Conservation (phyloP, 2,797 vertebrate species). For the Cuniculus paca region DNA sequence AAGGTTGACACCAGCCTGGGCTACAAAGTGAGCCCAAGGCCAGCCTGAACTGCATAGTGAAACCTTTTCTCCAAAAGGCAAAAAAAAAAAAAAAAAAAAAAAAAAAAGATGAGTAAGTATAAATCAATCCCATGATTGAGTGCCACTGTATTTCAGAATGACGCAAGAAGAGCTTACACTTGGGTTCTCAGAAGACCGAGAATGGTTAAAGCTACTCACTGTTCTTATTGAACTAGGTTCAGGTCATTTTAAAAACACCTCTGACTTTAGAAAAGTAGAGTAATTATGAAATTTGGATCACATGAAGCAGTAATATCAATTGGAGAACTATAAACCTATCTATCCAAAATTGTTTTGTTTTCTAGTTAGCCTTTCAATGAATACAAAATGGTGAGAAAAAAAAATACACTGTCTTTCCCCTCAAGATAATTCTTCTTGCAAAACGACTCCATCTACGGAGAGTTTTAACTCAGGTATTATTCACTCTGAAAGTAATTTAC, state of each 20-base stretch:
- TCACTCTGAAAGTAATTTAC: constrained; percentile 48
- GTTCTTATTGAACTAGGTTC: constrained; percentile 59
- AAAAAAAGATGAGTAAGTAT: neutral
- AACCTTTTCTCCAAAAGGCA: too few relatives aligned
- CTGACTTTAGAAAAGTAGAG: constrained; percentile 48
- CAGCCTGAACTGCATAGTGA: too few relatives aligned
- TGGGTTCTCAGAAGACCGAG: constrained; percentile 40
- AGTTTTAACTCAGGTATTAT: constrained; percentile 48
- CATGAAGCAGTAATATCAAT: constrained; percentile 30
- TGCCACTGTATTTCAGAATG: neutral
- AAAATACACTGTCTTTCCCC: neutral
- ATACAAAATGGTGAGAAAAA: constrained; percentile 29
- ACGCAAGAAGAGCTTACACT: constrained; percentile 1
- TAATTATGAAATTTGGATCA: constrained; percentile 69
- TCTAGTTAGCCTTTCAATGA: constrained; percentile 48
- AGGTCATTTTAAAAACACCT: constrained; percentile 39
- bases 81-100: too few relatives aligned
- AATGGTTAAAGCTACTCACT: constrained; percentile 24
- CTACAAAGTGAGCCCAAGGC: too few relatives aligned
- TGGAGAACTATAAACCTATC: neutral
- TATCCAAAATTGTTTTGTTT: constrained; percentile 61
- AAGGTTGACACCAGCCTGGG: too few relatives aligned
- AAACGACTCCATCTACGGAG: constrained; percentile 36
- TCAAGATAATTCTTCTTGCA: constrained; percentile 43
- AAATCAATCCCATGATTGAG: neutral